A percentile compares a stretch with the other conserved stretches of the same genome.
Evolutionary conservation across 2,797 vertebrate genomes (phyloP).

Genomic region (Siniperca scherzeri): DNA sequence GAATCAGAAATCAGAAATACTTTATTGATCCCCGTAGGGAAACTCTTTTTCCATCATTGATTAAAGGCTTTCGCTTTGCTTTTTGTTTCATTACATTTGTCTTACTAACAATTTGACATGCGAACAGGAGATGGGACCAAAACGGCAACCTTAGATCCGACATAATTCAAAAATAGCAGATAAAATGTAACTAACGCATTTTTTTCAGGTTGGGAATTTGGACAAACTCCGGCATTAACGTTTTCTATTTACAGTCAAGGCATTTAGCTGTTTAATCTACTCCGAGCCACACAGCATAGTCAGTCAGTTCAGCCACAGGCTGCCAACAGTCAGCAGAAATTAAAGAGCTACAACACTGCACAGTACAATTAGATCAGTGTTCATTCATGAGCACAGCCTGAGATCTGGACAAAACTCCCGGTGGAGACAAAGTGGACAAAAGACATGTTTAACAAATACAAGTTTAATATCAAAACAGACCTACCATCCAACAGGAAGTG

Average conservation of each 20-base stretch:
- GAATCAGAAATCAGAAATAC: too few species aligned
- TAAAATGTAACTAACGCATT: too few species aligned
- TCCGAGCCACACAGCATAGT: background rate
- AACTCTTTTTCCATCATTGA: too few species aligned
- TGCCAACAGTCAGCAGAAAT: background rate
- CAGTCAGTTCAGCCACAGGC: background rate
- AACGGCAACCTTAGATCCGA: too few species aligned
- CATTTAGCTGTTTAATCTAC: background rate
- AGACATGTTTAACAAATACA: background rate
- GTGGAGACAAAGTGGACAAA: background rate
- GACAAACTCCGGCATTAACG: too few species aligned
- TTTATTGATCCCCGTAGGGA: too few species aligned
- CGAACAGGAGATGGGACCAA: too few species aligned
- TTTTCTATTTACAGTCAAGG: background rate
- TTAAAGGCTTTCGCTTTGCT: too few species aligned
- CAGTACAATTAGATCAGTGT: background rate
- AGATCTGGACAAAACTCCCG: background rate
- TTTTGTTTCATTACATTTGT: too few species aligned
- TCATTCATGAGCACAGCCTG: background rate
- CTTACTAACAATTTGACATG: too few species aligned
- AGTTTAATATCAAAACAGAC: slow-evolving; percentile 55
- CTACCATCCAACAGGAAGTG: slow-evolving; percentile 20
- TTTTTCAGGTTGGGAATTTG: too few species aligned
- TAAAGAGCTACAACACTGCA: background rate
- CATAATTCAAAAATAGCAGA: too few species aligned